Base-by-base conservation (phyloP, 2,888 invertebrate genomes). In the Eulithis testata region DNA sequence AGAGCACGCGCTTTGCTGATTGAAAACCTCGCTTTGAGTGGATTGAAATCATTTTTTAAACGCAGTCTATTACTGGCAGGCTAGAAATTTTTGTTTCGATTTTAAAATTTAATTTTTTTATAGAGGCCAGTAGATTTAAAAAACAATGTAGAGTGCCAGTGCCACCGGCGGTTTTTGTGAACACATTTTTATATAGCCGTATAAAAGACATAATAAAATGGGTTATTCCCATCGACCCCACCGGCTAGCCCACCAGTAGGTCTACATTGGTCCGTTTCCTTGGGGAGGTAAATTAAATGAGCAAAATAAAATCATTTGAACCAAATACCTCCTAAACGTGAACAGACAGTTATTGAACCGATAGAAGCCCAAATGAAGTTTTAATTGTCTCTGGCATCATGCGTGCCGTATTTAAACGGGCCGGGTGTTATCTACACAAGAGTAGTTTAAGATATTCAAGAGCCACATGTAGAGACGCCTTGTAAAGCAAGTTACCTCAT, bases 1-100 rank as follows among this genome's bases (percentile, higher is more conserved):
- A 65, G 63, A 75, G 76, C 80, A 81, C 80, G 80, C 76, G 72
- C 76, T 55, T 73, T 72, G 62, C 66, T 76, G 75, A 80, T 78
- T 75, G 74, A 76, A 80, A 68, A 75, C 63, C 60, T 64, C 64
- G 58, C 64, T 67, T 66, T 59, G 12, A 59, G 53, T 58, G 63
- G 63, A 69, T 69, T 67, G 70, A 44, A 64, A 53, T 60, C 43
- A 64, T 66, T 65, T 67, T 36, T 36, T 44, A 40, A 37, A 14
- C 14, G 12, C 12, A 40, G 8, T 36, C 11, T 6, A 27, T 52
- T 36, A 50, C 56, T 51, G 49, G 40, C 9, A 40, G 40, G 14
- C 47, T 3, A 47, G 14, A 44, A 3, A n/a, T 44, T 2, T 44
- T n/a, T 0, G n/a, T 11, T n/a, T 1, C n/a, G 11, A 44, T 3